Conservation (phyloP, 2,797 vertebrate genomes). For the Mastacembelus armatus region DNA sequence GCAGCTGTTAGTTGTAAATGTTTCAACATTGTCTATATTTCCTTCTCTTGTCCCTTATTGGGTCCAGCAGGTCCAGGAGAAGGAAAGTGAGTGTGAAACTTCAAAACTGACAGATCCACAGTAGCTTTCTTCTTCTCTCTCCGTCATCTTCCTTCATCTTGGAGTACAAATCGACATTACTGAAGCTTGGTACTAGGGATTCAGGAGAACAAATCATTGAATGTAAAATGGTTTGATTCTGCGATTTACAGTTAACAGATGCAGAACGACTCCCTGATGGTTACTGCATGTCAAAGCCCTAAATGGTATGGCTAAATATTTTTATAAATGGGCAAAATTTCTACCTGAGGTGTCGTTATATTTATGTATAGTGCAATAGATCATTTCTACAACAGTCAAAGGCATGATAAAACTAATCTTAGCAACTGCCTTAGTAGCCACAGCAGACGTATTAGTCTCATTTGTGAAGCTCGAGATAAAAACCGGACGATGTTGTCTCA, state of each 20-base stretch:
- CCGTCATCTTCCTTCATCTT: background rate
- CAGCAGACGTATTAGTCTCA: background rate
- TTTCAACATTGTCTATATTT: background rate
- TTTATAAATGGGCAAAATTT: background rate
- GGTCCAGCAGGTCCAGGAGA: slow-evolving; percentile 7
- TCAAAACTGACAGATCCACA: slow-evolving; percentile 17
- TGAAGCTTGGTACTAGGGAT: background rate
- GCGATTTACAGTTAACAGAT: slow-evolving; percentile 1
- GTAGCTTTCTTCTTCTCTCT: slow-evolving; percentile 2
- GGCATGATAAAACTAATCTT: background rate
- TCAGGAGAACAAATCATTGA: slow-evolving; percentile 9
- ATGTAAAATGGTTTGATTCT: background rate
- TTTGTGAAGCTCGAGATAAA: background rate
- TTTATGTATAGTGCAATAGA: background rate
- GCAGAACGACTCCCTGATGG: background rate
- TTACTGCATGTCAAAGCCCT: slow-evolving; percentile 16
- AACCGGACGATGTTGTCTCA: background rate
- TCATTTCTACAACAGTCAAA: slow-evolving; percentile 3
- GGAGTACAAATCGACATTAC: slow-evolving; percentile 1
- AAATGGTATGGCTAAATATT: background rate
- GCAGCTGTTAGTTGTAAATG: background rate
- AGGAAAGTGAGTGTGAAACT: slow-evolving; percentile 2
- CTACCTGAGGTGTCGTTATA: background rate
- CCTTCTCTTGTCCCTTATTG: slow-evolving; percentile 1
- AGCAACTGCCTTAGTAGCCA: background rate